Conservation (phyloP, 2,113 vertebrate genomes). For the Piaya cayana region DNA sequence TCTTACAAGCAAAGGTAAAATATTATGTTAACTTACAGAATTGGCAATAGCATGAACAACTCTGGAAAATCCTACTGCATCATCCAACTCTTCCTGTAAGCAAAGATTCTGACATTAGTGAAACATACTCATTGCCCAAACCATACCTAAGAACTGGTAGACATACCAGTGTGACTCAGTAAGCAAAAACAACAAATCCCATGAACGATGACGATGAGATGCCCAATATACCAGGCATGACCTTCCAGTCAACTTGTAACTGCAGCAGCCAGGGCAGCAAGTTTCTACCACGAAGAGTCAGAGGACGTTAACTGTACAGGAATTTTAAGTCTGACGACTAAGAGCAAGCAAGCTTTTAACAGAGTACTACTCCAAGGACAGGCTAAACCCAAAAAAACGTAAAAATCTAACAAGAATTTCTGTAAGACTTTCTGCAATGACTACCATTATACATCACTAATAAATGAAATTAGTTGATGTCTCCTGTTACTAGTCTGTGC, state of each 20-base stretch:
- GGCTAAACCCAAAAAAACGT: not conserved
- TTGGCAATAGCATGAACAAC: constrained; percentile 93
- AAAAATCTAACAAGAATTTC: not conserved
- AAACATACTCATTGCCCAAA: not conserved
- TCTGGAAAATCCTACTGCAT: constrained; percentile 96
- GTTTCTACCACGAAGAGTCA: not conserved
- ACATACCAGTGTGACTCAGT: not conserved
- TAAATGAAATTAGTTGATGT: not conserved
- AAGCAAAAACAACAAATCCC: not conserved
- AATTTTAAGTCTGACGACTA: not conserved
- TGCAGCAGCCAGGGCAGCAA: accelerated
- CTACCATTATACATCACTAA: not conserved
- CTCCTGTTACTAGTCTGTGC: not conserved
- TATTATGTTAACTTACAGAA: constrained; percentile 83
- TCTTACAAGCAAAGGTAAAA: not conserved
- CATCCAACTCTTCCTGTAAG: constrained; percentile 90
- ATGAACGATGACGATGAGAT: not conserved
- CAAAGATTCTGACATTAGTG: not conserved
- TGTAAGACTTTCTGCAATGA: not conserved
- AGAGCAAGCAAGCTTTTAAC: not conserved
- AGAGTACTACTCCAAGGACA: not conserved
- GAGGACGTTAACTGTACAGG: not conserved
- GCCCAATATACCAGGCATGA: not conserved
- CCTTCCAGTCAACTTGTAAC: not conserved
- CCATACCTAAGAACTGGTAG: not conserved